Conservation (phyloP, 2,888 invertebrate species). For the Apamea sordens region DNA sequence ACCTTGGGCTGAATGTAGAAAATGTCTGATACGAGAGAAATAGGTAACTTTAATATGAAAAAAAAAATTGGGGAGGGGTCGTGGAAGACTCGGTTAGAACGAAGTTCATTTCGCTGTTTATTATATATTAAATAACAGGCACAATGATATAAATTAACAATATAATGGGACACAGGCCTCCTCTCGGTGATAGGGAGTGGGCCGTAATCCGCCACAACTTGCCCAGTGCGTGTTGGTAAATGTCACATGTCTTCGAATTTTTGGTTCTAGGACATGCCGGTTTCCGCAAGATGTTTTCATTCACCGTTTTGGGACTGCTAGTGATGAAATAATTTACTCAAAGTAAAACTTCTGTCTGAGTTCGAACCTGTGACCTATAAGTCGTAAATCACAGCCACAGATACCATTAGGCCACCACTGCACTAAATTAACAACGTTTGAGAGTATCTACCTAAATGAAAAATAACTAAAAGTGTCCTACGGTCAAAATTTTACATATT, state of each 20-base stretch:
- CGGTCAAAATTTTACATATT: no score
- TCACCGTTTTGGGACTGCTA: background rate
- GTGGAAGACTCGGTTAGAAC: background rate
- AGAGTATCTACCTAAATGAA: no score
- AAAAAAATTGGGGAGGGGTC: background rate
- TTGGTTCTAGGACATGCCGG: background rate
- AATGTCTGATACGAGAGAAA: background rate
- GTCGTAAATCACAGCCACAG: no score
- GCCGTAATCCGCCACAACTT: background rate
- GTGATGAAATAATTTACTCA: background rate
- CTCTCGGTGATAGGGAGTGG: background rate
- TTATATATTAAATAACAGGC: no score
- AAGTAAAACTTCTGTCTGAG: background rate
- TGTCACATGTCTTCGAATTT: background rate
- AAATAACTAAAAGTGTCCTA: no score
- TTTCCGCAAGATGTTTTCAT: background rate
- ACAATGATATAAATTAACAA: no score
- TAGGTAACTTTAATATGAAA: background rate
- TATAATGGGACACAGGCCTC: background rate
- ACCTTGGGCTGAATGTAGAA: background rate
- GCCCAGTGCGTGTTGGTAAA: background rate
- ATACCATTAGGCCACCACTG: background rate
- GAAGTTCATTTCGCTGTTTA: background rate
- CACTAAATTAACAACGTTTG: background rate
- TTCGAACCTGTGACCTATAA: background rate